Base-by-base conservation (phyloP, 1,140 invertebrate species). In the Hermatobates lingyangjiaoensis region DNA sequence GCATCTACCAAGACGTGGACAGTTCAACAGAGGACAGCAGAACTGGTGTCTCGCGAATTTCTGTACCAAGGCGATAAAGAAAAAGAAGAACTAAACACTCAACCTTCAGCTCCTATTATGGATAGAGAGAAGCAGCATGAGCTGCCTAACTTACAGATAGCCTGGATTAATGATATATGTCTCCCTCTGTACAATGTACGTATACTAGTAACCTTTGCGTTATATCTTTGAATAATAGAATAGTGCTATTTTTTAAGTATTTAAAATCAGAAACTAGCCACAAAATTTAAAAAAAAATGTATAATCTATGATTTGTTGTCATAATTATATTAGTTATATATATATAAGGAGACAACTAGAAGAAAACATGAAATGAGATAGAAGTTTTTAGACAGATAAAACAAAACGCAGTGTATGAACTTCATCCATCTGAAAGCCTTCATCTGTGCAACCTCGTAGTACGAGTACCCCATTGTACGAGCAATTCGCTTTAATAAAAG, bases 1-100 rank as follows among this genome's bases (percentile, higher is more conserved):
- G 77, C 77, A 26, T 78, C 77, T 24, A 72, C 72, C 2, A 80
- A 81, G 62, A 76, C 77, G 0, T 81, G 78, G 78, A 64, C 69
- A 25, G 68, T 76, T 14, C 76, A 80, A 60, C 67, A 72, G 54
- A 61, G 64, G 52, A 68, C 70, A 7, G 66, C 66, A 12, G 60
- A 61, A 25, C 60, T 68, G 3, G 66, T 69, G 2, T 65, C 66
- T 1, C 60, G 61, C n/a, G 67, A 69, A 56, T 68, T 69, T 51
- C 59, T 69, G n/a, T 59, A 53, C 20, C 63, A 69, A 62, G 77
- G 78, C 15, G 78, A 80, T 61, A 71, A 77, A 44, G 77, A 80
- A 58, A 50, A 20, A 23, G 46, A 20, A 21, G 66, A 77, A 58
- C 64, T 79, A n/a, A 66, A 74, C 24, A 69, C 77, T 44, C 62